phyloP scores from a whole-genome alignment of 2,888 invertebrate genomes.

The Eristalinus aeneus region DNA sequence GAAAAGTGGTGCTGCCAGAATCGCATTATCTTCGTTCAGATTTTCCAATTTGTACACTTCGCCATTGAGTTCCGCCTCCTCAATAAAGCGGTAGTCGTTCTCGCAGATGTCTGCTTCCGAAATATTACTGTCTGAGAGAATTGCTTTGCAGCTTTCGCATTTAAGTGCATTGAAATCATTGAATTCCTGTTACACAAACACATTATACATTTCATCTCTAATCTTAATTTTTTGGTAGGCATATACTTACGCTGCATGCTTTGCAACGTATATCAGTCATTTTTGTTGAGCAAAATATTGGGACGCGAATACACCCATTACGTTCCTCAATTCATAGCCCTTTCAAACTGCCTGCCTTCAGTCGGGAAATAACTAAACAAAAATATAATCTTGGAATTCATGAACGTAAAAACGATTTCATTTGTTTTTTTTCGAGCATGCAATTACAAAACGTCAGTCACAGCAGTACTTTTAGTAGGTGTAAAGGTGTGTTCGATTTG shows the following conservation, averaged over 20 bases:
- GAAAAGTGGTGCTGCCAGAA: neutral
- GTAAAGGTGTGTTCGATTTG: constrained; percentile 4
- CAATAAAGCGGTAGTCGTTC: constrained; percentile 54
- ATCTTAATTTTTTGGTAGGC: neutral
- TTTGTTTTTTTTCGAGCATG: neutral
- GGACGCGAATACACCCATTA: neutral
- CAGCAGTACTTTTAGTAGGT: neutral
- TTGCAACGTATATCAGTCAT: constrained; percentile 53
- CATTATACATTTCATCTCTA: neutral
- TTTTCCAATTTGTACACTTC: constrained; percentile 51
- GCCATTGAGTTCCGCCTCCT: constrained; percentile 53
- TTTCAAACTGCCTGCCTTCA: neutral
- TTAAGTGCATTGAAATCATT: constrained; percentile 47
- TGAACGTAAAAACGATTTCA: neutral
- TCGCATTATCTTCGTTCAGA: constrained; percentile 17
- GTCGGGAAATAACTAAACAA: neutral
- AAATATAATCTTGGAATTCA: neutral
- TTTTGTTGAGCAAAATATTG: neutral
- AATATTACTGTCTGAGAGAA: neutral
- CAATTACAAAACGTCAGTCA: constrained; percentile 7
- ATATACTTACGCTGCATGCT: constrained; percentile 39
- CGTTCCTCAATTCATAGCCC: neutral
- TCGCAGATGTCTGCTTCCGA: constrained; percentile 50
- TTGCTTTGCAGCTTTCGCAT: constrained; percentile 48
- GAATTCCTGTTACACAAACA: constrained; percentile 29